Percentiles rank a stretch among this genome's conserved stretches.
Evolutionary conservation across 1,140 invertebrate genomes (phyloP).

Genomic region (Bombus waltoni): DNA sequence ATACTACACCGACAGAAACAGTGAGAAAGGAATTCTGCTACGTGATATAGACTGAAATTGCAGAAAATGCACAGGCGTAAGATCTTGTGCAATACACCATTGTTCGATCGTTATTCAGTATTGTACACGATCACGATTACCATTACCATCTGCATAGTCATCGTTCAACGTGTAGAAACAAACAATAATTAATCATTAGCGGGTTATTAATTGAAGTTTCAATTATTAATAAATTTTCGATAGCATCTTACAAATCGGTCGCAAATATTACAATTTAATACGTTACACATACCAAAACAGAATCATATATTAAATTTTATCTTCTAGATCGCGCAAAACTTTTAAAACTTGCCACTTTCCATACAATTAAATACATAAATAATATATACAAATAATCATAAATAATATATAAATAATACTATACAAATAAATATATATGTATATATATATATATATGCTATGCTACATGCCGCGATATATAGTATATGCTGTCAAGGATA

Average conservation of each 20-base stretch:
- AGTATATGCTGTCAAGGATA: too few species aligned
- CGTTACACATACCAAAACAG: background rate
- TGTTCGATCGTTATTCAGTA: background rate
- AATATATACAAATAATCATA: too few species aligned
- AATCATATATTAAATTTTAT: background rate
- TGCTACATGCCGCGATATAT: too few species aligned
- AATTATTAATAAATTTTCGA: background rate
- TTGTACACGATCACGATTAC: background rate
- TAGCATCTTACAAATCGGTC: background rate
- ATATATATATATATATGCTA: too few species aligned
- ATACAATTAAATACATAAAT: too few species aligned
- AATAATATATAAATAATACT: too few species aligned
- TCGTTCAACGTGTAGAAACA: background rate
- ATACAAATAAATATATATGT: too few species aligned
- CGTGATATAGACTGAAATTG: background rate
- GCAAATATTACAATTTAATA: background rate
- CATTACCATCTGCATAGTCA: background rate
- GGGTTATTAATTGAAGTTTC: too few species aligned
- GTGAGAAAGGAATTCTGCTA: background rate
- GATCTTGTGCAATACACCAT: background rate
- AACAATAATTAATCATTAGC: background rate
- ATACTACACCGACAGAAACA: background rate
- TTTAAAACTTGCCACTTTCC: background rate
- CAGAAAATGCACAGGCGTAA: constrained; percentile 4
- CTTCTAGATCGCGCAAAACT: background rate